Conservation (phyloP, 2,113 vertebrate species). For the Carettochelys insculpta region DNA sequence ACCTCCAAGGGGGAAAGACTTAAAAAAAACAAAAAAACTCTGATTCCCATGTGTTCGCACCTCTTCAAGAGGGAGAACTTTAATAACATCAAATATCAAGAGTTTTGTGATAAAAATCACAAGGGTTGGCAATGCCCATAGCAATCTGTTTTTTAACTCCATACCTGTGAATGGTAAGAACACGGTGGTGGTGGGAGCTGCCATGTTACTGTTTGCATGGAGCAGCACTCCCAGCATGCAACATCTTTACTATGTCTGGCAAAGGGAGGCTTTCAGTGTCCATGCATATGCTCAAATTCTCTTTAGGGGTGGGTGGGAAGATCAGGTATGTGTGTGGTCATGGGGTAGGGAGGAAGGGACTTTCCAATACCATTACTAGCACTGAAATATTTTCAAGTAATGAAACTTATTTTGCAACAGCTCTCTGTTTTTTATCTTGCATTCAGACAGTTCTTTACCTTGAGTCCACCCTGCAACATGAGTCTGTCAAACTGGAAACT, state of each 20-base stretch:
- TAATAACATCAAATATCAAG: neutral
- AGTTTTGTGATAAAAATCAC: fast-evolving
- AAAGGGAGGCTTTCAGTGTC: neutral
- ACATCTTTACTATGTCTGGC: fast-evolving
- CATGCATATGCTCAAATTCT: neutral
- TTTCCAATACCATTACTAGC: neutral
- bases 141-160: neutral
- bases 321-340: fast-evolving
- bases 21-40: neutral
- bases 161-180: neutral
- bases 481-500: neutral
- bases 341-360: no score
- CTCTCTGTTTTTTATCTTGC: neutral
- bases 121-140: neutral
- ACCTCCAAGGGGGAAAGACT: neutral
- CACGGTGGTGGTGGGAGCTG: fast-evolving
- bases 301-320: neutral
- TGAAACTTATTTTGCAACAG: neutral
- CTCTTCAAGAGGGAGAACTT: fast-evolving
- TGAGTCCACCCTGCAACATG: neutral
- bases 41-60: fast-evolving
- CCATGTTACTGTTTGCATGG: fast-evolving
- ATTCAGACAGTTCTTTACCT: fast-evolving
- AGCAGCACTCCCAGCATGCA: fast-evolving
- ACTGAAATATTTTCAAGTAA: neutral